These are phyloP conservation scores for Tyrophagus putrescentiae DNA, from an alignment of 1,140 invertebrate genomes.

Conservation along the genomic window DNA sequence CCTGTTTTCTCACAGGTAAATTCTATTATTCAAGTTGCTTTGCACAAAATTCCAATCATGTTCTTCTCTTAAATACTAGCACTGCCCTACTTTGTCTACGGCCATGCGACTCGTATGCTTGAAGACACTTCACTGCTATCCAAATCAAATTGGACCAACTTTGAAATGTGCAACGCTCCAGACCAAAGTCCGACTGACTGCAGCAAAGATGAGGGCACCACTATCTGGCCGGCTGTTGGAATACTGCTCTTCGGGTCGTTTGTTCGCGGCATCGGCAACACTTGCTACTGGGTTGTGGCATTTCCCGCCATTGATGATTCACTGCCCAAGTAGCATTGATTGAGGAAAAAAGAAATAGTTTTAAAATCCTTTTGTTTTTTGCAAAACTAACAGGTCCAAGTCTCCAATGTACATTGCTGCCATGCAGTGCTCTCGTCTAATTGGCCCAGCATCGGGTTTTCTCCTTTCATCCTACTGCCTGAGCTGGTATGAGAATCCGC, in stretches of 20 bases:
- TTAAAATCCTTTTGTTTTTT: too few relatives aligned
- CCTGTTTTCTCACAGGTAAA: conserved; percentile 48
- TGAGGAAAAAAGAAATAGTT: too few relatives aligned
- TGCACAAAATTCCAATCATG: too few relatives aligned
- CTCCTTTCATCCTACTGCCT: conserved; percentile 26
- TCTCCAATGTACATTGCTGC: conserved; percentile 28
- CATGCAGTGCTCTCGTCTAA: conserved; percentile 25
- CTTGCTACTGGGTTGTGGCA: conserved; percentile 27
- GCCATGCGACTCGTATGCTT: conserved; percentile 54
- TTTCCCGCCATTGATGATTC: conserved; percentile 32
- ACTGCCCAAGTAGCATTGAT: too few relatives aligned
- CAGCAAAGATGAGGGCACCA: not conserved
- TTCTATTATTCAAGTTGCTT: too few relatives aligned
- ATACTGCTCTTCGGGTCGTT: not conserved
- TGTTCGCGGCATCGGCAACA: conserved; percentile 34
- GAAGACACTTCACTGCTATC: conserved; percentile 37
- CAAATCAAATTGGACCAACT: not conserved
- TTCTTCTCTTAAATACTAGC: too few relatives aligned
- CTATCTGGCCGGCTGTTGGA: conserved; percentile 11
- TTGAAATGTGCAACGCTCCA: not conserved
- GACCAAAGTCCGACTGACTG: not conserved
- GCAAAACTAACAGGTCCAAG: conserved; percentile 31
- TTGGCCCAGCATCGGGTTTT: conserved; percentile 27
- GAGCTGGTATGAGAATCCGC: conserved; percentile 27
- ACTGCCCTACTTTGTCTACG: conserved; percentile 51